phyloP scores from a whole-genome alignment of 2,797 vertebrate genomes.

The Cetoscarus ocellatus region DNA sequence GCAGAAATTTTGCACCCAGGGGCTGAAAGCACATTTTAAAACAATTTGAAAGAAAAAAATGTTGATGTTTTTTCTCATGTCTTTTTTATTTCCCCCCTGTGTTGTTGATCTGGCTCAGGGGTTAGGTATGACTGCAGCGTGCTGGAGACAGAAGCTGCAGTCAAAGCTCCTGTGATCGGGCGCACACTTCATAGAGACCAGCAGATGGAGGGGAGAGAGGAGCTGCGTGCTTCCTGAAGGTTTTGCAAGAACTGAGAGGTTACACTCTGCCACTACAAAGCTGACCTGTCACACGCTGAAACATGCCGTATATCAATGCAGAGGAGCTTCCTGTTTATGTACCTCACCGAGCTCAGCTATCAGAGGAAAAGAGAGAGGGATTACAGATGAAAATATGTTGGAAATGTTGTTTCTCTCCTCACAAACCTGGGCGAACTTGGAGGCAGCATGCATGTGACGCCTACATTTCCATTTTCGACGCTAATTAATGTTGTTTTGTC shows the following conservation, averaged over 20 bases:
- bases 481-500: slow-evolving; percentile 82
- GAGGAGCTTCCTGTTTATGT: slow-evolving; percentile 73
- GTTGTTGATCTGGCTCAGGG: slow-evolving; percentile 80
- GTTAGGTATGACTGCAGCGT: slow-evolving; percentile 72
- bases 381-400: slow-evolving; percentile 71
- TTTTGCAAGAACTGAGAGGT: slow-evolving; percentile 80
- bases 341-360: slow-evolving; percentile 63
- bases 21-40: slow-evolving; percentile 71
- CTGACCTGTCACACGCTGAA: slow-evolving; percentile 80
- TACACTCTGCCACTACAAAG: slow-evolving; percentile 77
- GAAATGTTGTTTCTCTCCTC: slow-evolving; percentile 57
- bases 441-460: slow-evolving; percentile 59
- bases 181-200: slow-evolving; percentile 79
- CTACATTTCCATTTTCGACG: slow-evolving; percentile 68
- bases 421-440: slow-evolving; percentile 59
- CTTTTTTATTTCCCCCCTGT: slow-evolving; percentile 65
- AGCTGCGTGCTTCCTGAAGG: slow-evolving; percentile 77
- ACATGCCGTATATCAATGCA: slow-evolving; percentile 62
- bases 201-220: slow-evolving; percentile 81
- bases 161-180: slow-evolving; percentile 80
- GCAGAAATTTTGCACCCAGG: slow-evolving; percentile 62
- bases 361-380: slow-evolving; percentile 59
- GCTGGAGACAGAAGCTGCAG: slow-evolving; percentile 79
- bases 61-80: slow-evolving; percentile 71
- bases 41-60: slow-evolving; percentile 65